Base-by-base conservation (phyloP, 1,140 invertebrate species). In the Octopus sinensis region DNA sequence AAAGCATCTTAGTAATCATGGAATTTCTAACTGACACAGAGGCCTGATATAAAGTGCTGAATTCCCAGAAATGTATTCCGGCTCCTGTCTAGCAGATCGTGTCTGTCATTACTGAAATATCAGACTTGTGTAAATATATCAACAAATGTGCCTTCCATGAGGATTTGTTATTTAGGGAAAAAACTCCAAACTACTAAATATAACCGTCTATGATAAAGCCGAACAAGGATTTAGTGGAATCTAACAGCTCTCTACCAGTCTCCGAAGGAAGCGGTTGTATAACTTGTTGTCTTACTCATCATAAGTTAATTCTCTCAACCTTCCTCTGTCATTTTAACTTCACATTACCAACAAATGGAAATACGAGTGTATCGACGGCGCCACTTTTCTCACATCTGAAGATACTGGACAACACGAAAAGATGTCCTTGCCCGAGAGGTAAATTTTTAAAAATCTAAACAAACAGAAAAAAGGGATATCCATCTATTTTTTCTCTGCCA, bases 71-170 rank as follows among this genome's bases (percentile, higher is more conserved):
- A 43, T 43, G 30, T 43, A 43, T 43, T 43, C 30, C 30, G 30
- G 30, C 30, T 43, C 30, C 30, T 43, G 30, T 43, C 30, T 43
- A 43, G 30, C 30, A 43, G 30, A 43, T 43, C 30, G 30, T 43
- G 30, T 43, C 30, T 43, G 30, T 43, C 30, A 43, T 43, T 43
- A 43, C 30, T 43, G 30, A 43, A 43, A 62, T 62, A 62, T 62
- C 56, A 62, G 17, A 62, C 56, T 17, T 62, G 56, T 62, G 56
- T 62, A 73, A 73, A 73, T 73, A 73, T 23, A 73, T 5, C 68
- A 73, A 73, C 68, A 73, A 73, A 73, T 73, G 68, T 73, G 68
- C 68, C 68, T 73, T 73, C 68, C 68, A n/a, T 73, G 30, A 73
- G 68, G 68, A 73, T 73, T 73, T 73, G 9, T 73, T n/a, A 73